Base-by-base conservation (phyloP, 2,113 vertebrate genomes). In the Haplotaxodon microlepis region DNA sequence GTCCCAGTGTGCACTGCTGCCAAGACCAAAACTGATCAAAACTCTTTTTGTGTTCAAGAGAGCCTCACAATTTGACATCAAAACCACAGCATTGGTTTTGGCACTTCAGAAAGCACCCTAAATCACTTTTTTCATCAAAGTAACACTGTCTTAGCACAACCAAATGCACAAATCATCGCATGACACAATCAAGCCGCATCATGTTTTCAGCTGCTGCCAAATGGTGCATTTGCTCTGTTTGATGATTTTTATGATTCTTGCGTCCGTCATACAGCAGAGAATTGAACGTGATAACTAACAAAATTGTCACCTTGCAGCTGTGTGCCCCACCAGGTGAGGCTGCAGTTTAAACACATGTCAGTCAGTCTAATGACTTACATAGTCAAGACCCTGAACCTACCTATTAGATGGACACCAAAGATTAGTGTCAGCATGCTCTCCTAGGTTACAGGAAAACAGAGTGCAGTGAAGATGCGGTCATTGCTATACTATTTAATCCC, bases 1-100 rank as follows among this genome's bases (percentile, higher is more conserved):
- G 54, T 87, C 76, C 71, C 84, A 59, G 11, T 82, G 85, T 59
- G 90, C 81, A 57, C 27, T 34, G 81, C 83, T 80, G 89, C 84
- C 88, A 81, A 84, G 57, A 90, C 87, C 86, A 82, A 87, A 88
- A 86, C 40, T 69, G 66, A 92, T 90, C 81, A 91, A 45, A 16
- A 45, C 69, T 73, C 14, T 2, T 45, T 73, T 73, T 45, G 66
- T 42, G 0, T 45, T 73, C 66, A 73, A 84, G 85, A 89, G 89
- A 90, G 38, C 57, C 17, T 82, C 14, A 7, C 42, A 54, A 86
- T 83, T 91, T 87, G 81, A 92, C 82, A 86, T 89, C 59, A 83
- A 89, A 51, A 87, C 40, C 83, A 80, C 66, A 89, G 81, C 47
- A 88, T 38, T 45, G 83, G 89, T 90, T 66, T 80, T 86, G 83